Evolutionary conservation across 1,140 invertebrate genomes (phyloP), one percentile per base, ranked within the genome.

Genomic region (Drosophila ogumai): DNA sequence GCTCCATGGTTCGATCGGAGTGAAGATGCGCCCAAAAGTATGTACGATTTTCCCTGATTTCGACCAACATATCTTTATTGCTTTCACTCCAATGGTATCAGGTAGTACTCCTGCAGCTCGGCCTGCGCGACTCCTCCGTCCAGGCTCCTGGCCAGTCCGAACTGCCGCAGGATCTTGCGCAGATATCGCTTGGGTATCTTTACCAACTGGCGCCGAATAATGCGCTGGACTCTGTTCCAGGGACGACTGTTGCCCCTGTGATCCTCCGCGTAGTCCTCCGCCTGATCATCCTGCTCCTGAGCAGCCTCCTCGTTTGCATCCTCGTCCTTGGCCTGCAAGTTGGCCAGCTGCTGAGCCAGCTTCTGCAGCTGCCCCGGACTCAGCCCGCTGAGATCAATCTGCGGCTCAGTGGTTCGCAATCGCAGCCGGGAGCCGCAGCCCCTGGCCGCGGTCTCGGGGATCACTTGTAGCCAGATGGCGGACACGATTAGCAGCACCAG

Each of bases 221-320:
- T 90, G 13, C 88, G 81, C 47, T 91, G 88, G 9, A 91, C 60
- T 28, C 63, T 73, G 43, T 81, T 84, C 88, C 88, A 91, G 8
- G 88, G 88, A 0, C 84, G 72, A 40, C 73, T 81, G 31, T 50
- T 65, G 34, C 82, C 75, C 1, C 88, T 78, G 57, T 82, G 36
- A 44, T 84, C 84, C 9, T 88, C 76, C 3, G 67, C 71, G 6
- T 52, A 31, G 2, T 71, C 49, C 43, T 54, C 36, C 9, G 10
- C n/a, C 3, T 9, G 22, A 6, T 34, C n/a, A 2, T 41, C 63
- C 41, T 13, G 71, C 44, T 58, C 79, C 36, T 13, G 4, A 22
- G 25, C 28, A 32, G 56, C 32, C 0, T 6, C 49, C 3, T 7
- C 12, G 0, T 31, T 15, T 10, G 40, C 41, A 12, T 54, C 36